phyloP scores from a whole-genome alignment of 2,113 vertebrate species.

The Eurystomus gularis region DNA sequence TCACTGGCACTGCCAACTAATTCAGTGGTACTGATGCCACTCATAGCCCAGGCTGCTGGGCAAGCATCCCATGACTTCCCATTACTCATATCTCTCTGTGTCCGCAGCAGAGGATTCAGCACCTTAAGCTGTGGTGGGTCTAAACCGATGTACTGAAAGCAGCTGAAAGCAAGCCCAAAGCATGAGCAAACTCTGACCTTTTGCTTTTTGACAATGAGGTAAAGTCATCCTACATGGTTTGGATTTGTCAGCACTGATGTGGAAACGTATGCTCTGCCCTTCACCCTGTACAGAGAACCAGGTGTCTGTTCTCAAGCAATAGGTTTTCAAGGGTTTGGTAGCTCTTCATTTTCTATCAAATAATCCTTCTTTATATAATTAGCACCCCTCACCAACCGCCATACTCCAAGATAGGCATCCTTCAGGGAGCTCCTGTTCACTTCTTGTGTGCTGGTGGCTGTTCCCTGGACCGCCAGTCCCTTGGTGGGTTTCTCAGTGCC shows the following conservation, averaged over 20 bases:
- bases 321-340: conserved; percentile 82
- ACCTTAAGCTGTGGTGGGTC: conserved; percentile 9
- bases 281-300: conserved; percentile 30
- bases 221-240: conserved; percentile 46
- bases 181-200: conserved; percentile 4
- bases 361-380: conserved; percentile 89
- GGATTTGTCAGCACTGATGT: conserved; percentile 33
- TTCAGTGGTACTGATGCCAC: neutral
- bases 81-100: neutral
- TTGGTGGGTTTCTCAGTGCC: neutral
- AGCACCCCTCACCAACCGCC: conserved; percentile 87
- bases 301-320: neutral
- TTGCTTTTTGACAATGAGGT: conserved; percentile 44
- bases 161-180: conserved; percentile 46
- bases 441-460: conserved; percentile 39
- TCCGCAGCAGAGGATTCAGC: neutral
- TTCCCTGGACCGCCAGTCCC: conserved; percentile 9
- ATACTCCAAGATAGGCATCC: conserved; percentile 87
- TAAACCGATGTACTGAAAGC: conserved; percentile 12
- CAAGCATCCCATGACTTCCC: fast-evolving
- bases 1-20: neutral
- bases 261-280: conserved; percentile 41
- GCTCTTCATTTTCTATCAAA: conserved; percentile 90
- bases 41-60: neutral
- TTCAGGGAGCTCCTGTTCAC: conserved; percentile 69